Evolutionary conservation across 92 coral and sea anemone species (phyloP), one percentile per base, ranked within the genome.

Genomic region (Parazoanthus atlanticus): DNA sequence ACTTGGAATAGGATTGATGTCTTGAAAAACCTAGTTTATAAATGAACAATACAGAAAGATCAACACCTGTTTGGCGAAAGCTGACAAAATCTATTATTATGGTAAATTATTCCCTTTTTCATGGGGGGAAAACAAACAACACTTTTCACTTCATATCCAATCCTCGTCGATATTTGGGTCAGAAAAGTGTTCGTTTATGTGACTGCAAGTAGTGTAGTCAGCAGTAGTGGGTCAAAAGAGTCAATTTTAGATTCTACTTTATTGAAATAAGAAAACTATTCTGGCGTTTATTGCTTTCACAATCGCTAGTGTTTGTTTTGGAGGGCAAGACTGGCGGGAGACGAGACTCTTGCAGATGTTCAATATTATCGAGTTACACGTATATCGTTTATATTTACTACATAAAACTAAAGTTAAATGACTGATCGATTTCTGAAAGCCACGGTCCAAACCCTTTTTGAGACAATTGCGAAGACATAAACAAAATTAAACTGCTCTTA

Each of bases 51-150:
- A 46, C 58, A 34, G 40, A 83, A 83, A 67, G 77, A 67, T 83
- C 86, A 46, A 16, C 87, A 84, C 66, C 87, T 84, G 87, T 84
- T 46, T 69, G 12, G 66, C 30, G 25, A 32, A 30, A 82, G 47
- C 38, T 71, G 78, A 69, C 67, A 84, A 66, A 19, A 71, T 78
- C 40, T 70, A 84, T 84, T 84, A 70, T 72, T 84, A 70, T 84
- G 87, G 38, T 84, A 84, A 84, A 84, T 41, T 84, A 84, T 84
- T 84, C 78, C 9, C 17, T 69, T 82, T 84, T 70, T 71, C 77
- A 31, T 84, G 16, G 29, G 32, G 29, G 32, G 67, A 84, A 40
- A 32, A 33, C 66, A 69, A 84, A 43, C 56, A 43, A 19, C 33
- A 43, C 78, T 84, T 26, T 40, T 69, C 66, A 47, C 34, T 28